Conservation (phyloP, 2,113 vertebrate species). For the Plotosus lineatus region DNA sequence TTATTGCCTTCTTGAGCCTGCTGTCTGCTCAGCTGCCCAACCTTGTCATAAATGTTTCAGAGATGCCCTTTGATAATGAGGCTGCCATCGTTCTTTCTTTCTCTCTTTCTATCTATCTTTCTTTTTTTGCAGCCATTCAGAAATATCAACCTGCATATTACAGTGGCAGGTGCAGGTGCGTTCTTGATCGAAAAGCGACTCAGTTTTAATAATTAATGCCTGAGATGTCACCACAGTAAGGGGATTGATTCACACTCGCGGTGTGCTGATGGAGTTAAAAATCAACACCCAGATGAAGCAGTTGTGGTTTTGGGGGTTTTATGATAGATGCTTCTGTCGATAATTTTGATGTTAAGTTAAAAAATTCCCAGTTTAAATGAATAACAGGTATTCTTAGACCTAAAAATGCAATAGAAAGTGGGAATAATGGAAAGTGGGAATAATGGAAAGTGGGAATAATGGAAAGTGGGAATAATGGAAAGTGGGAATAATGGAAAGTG, state of each 20-base stretch:
- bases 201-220: slow-evolving; percentile 54
- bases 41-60: slow-evolving; percentile 60
- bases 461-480: neutral
- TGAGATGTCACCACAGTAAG: slow-evolving; percentile 45
- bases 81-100: slow-evolving; percentile 36
- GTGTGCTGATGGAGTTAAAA: slow-evolving; percentile 22
- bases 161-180: slow-evolving; percentile 48
- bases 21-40: slow-evolving; percentile 45
- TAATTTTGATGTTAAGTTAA: no score
- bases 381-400: no score
- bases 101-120: neutral
- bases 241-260: slow-evolving; percentile 31
- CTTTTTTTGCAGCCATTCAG: slow-evolving; percentile 45
- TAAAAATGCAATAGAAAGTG: neutral
- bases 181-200: slow-evolving; percentile 48
- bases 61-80: slow-evolving; percentile 62
- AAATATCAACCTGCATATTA: slow-evolving; percentile 59
- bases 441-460: neutral
- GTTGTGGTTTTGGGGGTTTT: neutral
- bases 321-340: no score
- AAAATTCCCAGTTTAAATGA: no score
- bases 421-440: neutral
- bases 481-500: neutral
- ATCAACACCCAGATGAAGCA: neutral
- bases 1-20: slow-evolving; percentile 40